These are phyloP conservation scores for Meta bourneti DNA, from an alignment of 2,888 invertebrate genomes.

Conservation along the genomic window DNA sequence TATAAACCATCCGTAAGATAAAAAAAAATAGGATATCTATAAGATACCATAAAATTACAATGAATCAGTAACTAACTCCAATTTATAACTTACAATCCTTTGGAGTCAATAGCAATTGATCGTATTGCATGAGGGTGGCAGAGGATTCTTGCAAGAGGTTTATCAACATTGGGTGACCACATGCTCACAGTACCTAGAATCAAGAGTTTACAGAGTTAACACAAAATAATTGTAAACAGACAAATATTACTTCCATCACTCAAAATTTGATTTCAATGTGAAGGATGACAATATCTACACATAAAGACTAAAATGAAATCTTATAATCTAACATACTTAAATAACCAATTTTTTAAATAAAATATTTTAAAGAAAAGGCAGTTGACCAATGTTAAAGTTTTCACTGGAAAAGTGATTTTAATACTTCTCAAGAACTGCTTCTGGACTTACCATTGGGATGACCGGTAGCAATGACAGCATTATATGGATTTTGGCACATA, in stretches of 20 bases:
- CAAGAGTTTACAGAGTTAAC: no score
- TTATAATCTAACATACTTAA: neutral
- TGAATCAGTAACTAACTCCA: no score
- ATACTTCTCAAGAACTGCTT: neutral
- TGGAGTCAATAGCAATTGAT: constrained; percentile 90
- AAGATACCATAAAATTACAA: no score
- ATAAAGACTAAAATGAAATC: neutral
- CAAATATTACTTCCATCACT: neutral
- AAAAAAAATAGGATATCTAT: no score
- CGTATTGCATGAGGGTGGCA: constrained; percentile 92
- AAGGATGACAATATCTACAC: neutral
- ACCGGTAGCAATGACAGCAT: constrained; percentile 86
- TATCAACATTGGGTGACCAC: constrained; percentile 94
- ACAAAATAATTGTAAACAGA: no score
- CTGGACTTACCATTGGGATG: constrained; percentile 77
- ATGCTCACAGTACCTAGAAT: constrained; percentile 89
- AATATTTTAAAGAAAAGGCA: neutral
- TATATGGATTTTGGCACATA: constrained; percentile 96
- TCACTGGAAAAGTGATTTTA: no score
- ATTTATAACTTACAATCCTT: constrained; percentile 87
- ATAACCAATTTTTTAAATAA: neutral
- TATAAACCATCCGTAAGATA: no score
- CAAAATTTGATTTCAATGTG: neutral
- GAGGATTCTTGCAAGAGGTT: constrained; percentile 93
- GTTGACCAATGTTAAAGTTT: no score